Conservation (phyloP, 1,140 invertebrate genomes). For the Trypoxylus dichotomus region DNA sequence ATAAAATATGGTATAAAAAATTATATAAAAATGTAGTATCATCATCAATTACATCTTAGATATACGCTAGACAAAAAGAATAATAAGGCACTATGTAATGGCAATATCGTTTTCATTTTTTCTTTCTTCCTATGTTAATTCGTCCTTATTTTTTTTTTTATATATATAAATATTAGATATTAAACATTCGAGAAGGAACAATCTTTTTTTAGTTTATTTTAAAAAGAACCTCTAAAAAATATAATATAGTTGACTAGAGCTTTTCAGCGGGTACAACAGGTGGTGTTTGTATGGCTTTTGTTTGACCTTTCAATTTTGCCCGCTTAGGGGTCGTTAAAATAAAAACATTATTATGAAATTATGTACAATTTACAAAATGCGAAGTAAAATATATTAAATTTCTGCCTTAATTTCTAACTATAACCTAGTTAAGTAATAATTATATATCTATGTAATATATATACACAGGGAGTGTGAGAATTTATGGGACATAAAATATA, state of each 20-base stretch:
- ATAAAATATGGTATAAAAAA: constrained; percentile 27
- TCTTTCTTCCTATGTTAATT: not conserved
- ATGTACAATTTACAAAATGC: not conserved
- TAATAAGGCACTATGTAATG: constrained; percentile 52
- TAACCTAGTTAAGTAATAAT: too few species aligned
- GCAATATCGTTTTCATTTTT: constrained; percentile 40
- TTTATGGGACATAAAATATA: not conserved
- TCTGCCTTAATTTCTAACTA: not conserved
- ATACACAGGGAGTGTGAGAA: too few species aligned
- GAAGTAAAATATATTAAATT: not conserved
- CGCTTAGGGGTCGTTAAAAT: too few species aligned
- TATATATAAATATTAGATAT: constrained; percentile 4
- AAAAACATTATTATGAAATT: not conserved
- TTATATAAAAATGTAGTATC: constrained; percentile 30
- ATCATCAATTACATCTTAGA: constrained; percentile 23
- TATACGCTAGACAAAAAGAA: constrained; percentile 23
- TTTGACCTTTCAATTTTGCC: too few species aligned
- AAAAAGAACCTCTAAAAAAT: not conserved
- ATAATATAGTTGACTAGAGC: constrained; percentile 3
- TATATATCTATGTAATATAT: too few species aligned
- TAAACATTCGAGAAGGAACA: constrained; percentile 20
- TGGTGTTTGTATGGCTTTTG: too few species aligned
- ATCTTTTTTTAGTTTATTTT: not conserved
- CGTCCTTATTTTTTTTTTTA: constrained; percentile 38
- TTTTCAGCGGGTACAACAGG: not conserved